Conservation (phyloP, 2,888 invertebrate species). For the Ichneumoninae sp. region DNA sequence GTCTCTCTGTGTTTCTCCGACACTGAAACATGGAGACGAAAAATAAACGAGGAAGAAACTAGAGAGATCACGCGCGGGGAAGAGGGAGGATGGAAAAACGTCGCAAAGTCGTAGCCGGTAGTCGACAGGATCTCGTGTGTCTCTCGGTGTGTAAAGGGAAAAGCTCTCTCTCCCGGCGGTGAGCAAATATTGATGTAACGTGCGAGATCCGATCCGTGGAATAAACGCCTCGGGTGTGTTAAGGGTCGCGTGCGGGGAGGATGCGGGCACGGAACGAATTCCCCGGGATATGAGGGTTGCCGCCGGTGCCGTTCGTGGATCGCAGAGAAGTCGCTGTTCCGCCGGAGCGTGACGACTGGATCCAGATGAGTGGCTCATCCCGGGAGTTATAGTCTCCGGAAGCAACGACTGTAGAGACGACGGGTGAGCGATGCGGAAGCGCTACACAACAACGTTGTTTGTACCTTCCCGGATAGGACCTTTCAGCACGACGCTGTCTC, state of each 20-base stretch:
- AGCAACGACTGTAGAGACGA: constrained; percentile 68
- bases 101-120: constrained; percentile 50
- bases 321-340: constrained; percentile 38
- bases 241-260: constrained; percentile 43
- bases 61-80: constrained; percentile 21
- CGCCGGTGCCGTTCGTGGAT: constrained; percentile 8
- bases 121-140: constrained; percentile 50
- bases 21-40: background rate
- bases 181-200: constrained; percentile 72
- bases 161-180: constrained; percentile 23
- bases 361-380: constrained; percentile 46
- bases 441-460: constrained; percentile 30
- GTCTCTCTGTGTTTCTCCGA: background rate
- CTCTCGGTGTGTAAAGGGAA: constrained; percentile 13
- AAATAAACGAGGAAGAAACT: constrained; percentile 12
- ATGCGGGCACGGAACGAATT: constrained; percentile 22
- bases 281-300: constrained; percentile 30
- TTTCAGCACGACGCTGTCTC: constrained; percentile 12
- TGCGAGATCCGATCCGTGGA: constrained; percentile 67
- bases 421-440: constrained; percentile 70
- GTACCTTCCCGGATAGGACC: constrained; percentile 41
- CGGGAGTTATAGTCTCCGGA: background rate
- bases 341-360: constrained; percentile 36
- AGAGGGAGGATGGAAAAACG: constrained; percentile 38
- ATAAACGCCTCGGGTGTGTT: constrained; percentile 63